Base-by-base conservation (phyloP, 2,888 invertebrate species). In the Thecophora atra region DNA sequence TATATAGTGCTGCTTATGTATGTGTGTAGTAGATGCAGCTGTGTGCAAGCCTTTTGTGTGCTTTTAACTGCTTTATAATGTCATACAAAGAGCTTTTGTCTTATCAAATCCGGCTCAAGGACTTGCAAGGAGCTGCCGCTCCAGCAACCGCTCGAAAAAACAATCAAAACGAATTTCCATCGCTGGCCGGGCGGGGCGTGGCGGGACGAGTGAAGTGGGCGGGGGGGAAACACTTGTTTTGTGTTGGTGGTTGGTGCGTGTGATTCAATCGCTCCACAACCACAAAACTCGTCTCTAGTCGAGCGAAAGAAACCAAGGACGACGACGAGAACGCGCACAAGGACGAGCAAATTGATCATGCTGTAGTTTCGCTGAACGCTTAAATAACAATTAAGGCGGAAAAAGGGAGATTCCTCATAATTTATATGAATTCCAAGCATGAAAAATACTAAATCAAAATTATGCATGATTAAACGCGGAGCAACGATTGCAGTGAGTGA, bases 81-180 rank as follows among this genome's bases (percentile, higher is more conserved):
- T 62, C 69, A 51, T 28, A 52, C 44, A 62, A 60, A 62, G 17
- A 19, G 7, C 67, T 67, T 67, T 67, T 56, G 67, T 67, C 69
- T 69, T 62, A 69, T 62, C 69, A 69, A 62, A 69, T 69, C 69
- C 60, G 62, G 69, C 69, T 60, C 69, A 69, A 69, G 69, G 69
- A 69, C 69, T 69, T 62, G 60, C 30, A 19, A 51, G 37, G 30
- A 24, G 37, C 8, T n/a, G 64, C 6, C 26, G 26, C 44, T 30
- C 13, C 19, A 63, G 7, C 17, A 19, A 24, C 30, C 21, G 63
- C 24, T 37, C n/a, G 28, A 8, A n/a, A 44, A 44, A 47, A 64
- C 64, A 64, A 64, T 47, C 47, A 15, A 64, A 64, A 64, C 47
- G 26, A 64, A 47, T 64, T 64, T 64, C 26, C 26, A 24, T 51